These are phyloP conservation scores for Aphaenogaster floridana DNA, from an alignment of 1,140 invertebrate species.

Conservation along the genomic window DNA sequence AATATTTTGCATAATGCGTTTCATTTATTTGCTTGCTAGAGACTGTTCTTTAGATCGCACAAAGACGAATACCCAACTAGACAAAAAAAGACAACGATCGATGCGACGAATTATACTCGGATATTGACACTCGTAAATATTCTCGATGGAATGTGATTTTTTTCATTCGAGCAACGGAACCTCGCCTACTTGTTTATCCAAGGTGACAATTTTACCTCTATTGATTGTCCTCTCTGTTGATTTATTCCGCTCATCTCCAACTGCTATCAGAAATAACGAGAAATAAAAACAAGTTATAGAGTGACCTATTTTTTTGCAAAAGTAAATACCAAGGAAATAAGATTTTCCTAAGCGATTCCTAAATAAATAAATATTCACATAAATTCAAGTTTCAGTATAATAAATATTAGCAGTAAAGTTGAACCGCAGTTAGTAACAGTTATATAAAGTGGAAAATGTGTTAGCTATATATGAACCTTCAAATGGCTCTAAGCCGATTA, in stretches of 20 bases:
- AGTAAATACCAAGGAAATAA: neutral
- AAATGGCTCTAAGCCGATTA: conserved; percentile 1
- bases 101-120: neutral
- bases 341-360: neutral
- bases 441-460: neutral
- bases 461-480: neutral
- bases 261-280: neutral
- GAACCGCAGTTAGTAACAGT: neutral
- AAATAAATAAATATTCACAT: neutral
- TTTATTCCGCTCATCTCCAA: conserved; percentile 69
- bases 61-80: neutral
- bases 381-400: neutral
- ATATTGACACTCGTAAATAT: neutral
- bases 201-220: conserved; percentile 76
- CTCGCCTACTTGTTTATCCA: conserved; percentile 73
- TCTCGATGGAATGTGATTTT: neutral
- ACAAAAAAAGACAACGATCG: neutral
- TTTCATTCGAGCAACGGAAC: conserved; percentile 18
- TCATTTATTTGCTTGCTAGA: neutral
- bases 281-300: neutral
- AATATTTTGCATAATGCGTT: neutral
- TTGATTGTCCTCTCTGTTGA: conserved; percentile 55
- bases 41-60: neutral
- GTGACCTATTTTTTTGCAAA: neutral
- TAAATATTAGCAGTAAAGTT: conserved; percentile 5